Conservation (phyloP, 2,888 invertebrate genomes). For the Tipula helvola region DNA sequence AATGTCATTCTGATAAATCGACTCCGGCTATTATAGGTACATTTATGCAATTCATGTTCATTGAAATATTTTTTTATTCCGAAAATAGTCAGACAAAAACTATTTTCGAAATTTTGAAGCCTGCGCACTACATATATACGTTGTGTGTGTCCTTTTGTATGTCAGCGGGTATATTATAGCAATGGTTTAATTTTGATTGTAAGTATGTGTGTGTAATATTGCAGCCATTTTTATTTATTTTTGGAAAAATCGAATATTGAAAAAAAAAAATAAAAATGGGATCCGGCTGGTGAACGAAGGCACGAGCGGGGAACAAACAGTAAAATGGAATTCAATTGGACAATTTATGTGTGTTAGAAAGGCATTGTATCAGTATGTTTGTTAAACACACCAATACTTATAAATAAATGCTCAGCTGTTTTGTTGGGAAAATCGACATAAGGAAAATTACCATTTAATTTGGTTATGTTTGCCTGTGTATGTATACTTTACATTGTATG, state of each 20-base stretch:
- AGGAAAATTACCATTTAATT: background rate
- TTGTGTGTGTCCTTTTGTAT: background rate
- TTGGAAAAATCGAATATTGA: background rate
- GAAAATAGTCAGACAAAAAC: background rate
- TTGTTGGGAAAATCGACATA: background rate
- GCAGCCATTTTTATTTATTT: background rate
- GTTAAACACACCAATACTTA: background rate
- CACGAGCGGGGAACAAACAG: background rate
- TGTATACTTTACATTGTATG: too few relatives aligned
- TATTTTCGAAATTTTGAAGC: background rate
- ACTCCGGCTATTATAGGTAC: background rate
- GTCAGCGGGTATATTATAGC: background rate
- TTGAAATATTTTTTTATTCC: background rate
- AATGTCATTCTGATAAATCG: background rate
- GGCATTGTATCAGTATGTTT: background rate
- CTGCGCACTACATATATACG: too few relatives aligned
- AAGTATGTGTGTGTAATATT: background rate
- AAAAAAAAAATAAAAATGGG: background rate
- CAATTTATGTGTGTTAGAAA: background rate
- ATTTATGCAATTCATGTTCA: background rate
- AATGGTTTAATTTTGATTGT: background rate
- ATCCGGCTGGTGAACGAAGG: background rate
- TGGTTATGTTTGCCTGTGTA: background rate
- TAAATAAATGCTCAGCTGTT: background rate
- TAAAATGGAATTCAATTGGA: background rate